Evolutionary conservation across 2,797 vertebrate genomes (phyloP).

Genomic region (Dipus sagitta): DNA sequence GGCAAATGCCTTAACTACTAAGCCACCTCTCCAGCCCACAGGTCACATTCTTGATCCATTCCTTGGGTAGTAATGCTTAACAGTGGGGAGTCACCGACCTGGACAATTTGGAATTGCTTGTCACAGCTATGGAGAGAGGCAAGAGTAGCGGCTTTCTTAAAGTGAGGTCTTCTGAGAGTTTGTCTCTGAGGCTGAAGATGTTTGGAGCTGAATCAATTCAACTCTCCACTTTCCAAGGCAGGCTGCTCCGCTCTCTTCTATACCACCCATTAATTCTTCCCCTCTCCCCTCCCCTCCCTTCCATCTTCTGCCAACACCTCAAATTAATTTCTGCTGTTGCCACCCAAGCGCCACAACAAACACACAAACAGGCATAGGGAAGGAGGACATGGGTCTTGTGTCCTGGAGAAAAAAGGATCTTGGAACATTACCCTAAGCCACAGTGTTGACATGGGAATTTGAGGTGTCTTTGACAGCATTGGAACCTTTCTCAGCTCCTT

Average conservation of each 20-base stretch:
- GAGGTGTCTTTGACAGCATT: not conserved
- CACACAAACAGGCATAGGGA: not conserved
- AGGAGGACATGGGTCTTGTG: accelerated
- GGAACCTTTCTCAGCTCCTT: no score
- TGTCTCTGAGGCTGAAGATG: not conserved
- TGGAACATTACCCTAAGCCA: not conserved
- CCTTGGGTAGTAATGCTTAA: no score
- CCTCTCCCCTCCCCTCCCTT: not conserved
- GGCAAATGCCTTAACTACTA: no score
- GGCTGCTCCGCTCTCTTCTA: not conserved
- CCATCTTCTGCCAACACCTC: not conserved
- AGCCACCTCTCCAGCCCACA: no score
- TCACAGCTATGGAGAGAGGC: no score
- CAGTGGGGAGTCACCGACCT: no score
- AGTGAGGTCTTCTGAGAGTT: not conserved
- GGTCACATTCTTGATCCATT: no score
- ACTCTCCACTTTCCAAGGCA: not conserved
- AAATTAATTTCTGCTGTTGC: not conserved
- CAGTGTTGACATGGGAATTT: accelerated
- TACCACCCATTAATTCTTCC: not conserved
- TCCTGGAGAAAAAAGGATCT: not conserved
- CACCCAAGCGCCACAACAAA: not conserved
- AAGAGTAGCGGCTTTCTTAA: no score
- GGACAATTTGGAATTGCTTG: no score
- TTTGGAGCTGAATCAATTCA: not conserved